phyloP scores from a whole-genome alignment of 2,113 vertebrate species.

The Australoheros scitulus region DNA sequence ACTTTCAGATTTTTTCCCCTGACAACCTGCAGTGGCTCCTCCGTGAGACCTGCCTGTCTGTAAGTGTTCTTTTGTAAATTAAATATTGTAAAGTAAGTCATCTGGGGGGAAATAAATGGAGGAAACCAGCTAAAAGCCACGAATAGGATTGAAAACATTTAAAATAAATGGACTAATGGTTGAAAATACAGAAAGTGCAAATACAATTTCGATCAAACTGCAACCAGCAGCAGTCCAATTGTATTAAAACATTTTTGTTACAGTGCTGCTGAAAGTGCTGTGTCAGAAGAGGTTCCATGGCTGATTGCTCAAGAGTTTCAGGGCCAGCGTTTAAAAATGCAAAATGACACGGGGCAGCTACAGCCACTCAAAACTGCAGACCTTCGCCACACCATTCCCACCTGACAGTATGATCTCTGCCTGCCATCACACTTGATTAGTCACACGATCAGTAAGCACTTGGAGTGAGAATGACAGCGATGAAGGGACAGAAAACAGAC shows the following conservation, averaged over 20 bases:
- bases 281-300: neutral
- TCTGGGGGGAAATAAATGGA: neutral
- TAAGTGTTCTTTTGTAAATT: too few species aligned
- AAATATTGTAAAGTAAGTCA: too few species aligned
- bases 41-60: too few species aligned
- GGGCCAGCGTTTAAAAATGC: neutral
- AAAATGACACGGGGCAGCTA: neutral
- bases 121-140: neutral
- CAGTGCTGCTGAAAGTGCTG: neutral
- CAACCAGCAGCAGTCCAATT: neutral
- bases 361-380: neutral
- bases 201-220: neutral
- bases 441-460: neutral
- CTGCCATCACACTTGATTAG: constrained; percentile 17
- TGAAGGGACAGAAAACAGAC: neutral
- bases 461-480: neutral
- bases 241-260: neutral
- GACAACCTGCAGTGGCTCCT: too few species aligned
- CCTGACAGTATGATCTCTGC: neutral
- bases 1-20: too few species aligned
- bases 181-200: neutral
- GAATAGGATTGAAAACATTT: neutral
- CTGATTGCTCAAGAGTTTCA: neutral
- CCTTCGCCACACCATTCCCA: neutral
- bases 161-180: neutral